A percentile compares a stretch with the other conserved stretches of the same genome.
Evolutionary conservation across 2,888 invertebrate genomes (phyloP).

Genomic region (Oscheius onirici): DNA sequence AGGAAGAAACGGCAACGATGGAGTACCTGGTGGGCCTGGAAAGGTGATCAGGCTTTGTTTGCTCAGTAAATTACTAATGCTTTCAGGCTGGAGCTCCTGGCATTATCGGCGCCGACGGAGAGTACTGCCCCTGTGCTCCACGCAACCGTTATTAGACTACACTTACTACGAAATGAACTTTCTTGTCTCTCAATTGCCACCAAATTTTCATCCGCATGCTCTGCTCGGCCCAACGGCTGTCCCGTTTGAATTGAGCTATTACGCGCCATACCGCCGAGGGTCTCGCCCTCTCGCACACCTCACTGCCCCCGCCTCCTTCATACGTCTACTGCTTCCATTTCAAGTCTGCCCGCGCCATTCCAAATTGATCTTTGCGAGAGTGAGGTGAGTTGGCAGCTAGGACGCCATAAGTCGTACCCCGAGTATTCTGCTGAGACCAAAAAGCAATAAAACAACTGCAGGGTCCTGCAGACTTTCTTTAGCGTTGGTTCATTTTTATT

Average conservation of each 20-base stretch:
- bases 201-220: not conserved
- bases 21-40: conserved; percentile 23
- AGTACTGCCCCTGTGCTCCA: conserved; percentile 54
- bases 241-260: conserved; percentile 31
- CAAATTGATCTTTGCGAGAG: not conserved
- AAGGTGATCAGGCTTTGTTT: conserved; percentile 23
- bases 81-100: conserved; percentile 46
- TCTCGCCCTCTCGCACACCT: conserved; percentile 31
- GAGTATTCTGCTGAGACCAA: too few species aligned
- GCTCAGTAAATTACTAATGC: conserved; percentile 5
- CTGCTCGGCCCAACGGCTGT: conserved; percentile 14
- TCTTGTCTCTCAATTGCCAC: not conserved
- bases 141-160: not conserved
- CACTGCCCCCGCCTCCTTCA: conserved; percentile 27
- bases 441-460: too few species aligned
- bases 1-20: conserved; percentile 31
- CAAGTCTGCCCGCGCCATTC: conserved; percentile 19
- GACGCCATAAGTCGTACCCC: not conserved
- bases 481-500: conserved; percentile 1
- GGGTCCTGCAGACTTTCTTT: not conserved
- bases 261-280: conserved; percentile 20
- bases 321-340: conserved; percentile 31
- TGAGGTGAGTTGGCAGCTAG: conserved; percentile 6
- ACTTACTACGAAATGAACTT: not conserved
- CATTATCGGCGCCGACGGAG: conserved; percentile 49